Conservation (phyloP, 1,140 invertebrate genomes). For the Lepidotrigona ventralis region DNA sequence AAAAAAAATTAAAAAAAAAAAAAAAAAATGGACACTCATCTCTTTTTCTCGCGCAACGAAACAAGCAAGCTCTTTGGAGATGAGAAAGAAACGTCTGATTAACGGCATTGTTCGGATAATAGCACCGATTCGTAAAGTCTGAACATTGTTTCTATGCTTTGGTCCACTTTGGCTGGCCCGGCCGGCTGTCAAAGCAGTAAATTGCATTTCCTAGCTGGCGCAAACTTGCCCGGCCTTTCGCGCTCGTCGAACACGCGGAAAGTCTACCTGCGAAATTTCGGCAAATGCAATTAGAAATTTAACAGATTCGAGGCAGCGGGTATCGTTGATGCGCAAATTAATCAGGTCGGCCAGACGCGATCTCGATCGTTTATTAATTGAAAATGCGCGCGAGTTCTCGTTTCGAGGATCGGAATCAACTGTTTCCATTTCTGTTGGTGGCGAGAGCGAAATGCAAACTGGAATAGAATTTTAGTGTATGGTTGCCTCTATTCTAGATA, state of each 20-base stretch:
- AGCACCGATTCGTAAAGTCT: conserved; percentile 34
- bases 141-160: conserved; percentile 44
- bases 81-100: conserved; percentile 52
- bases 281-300: conserved; percentile 45
- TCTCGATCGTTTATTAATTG: neutral
- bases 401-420: neutral
- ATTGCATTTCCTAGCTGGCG: conserved; percentile 45
- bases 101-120: conserved; percentile 59
- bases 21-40: neutral
- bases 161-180: conserved; percentile 39
- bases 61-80: neutral
- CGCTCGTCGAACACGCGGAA: conserved; percentile 10
- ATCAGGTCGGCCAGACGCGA: neutral
- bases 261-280: conserved; percentile 34
- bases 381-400: too few relatives aligned
- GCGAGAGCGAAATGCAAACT: neutral
- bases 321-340: conserved; percentile 12
- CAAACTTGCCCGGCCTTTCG: conserved; percentile 22
- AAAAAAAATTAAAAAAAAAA: neutral
- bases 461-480: neutral
- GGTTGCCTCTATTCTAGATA: too few relatives aligned
- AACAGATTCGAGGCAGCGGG: neutral
- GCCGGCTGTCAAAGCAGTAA: conserved; percentile 54
- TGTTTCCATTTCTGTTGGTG: neutral
- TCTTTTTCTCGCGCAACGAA: neutral